Conservation (phyloP, 2,113 vertebrate species). For the Prunella himalayana region DNA sequence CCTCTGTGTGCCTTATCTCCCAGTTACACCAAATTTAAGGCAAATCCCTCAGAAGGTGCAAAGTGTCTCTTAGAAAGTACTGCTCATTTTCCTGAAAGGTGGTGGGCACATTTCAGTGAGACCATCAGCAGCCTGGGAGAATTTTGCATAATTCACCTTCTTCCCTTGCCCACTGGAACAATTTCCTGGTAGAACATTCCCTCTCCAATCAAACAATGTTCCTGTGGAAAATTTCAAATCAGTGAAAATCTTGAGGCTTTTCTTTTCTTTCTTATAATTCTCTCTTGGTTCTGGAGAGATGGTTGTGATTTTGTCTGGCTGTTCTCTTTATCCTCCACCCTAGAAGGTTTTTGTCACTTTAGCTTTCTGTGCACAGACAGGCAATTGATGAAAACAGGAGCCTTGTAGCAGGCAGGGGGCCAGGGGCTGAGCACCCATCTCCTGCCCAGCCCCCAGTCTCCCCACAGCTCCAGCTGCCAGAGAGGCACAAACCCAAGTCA, state of each 20-base stretch:
- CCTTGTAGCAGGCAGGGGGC: neutral
- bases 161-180: neutral
- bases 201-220: neutral
- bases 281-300: neutral
- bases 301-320: neutral
- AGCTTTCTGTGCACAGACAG: neutral
- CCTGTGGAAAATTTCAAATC: neutral
- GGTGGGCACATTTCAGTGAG: neutral
- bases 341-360: neutral
- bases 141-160: neutral
- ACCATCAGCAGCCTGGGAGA: neutral
- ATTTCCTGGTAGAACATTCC: neutral
- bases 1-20: constrained; percentile 24
- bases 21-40: constrained; percentile 8
- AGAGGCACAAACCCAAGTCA: constrained; percentile 27
- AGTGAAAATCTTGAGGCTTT: neutral
- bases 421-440: constrained; percentile 10
- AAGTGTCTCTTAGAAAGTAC: neutral
- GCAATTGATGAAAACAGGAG: neutral
- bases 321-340: neutral
- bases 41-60: neutral
- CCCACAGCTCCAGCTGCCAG: constrained; percentile 14
- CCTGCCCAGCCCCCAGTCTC: neutral
- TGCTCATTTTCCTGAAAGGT: neutral
- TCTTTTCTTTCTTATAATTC: neutral